phyloP scores from a whole-genome alignment of 1,140 invertebrate species.

The Eupristina koningsbergeri region DNA sequence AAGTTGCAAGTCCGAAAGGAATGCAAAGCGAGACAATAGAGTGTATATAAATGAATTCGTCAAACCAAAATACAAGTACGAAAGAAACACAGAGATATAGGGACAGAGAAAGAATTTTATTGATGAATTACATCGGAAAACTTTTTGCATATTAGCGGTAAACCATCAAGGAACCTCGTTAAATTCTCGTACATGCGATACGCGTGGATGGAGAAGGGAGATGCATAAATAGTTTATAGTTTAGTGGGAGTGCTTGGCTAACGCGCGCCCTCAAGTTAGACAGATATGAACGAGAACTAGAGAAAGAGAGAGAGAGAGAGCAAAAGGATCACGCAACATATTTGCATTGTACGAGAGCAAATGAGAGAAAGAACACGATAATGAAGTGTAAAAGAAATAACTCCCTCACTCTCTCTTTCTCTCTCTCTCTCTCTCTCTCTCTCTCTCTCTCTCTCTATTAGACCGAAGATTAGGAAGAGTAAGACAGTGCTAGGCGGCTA shows the following conservation, averaged over 20 bases:
- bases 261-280: slow-evolving; percentile 9
- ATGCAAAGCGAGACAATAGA: not conserved
- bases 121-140: not conserved
- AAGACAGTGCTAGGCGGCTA: not conserved
- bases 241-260: slow-evolving; percentile 20
- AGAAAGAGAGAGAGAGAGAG: slow-evolving; percentile 22
- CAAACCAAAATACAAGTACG: too few species aligned
- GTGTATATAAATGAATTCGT: too few species aligned
- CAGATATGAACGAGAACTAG: too few species aligned
- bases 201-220: slow-evolving; percentile 16
- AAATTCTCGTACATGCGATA: not conserved
- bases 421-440: not conserved
- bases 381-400: slow-evolving; percentile 3
- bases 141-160: not conserved
- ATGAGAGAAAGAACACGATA: slow-evolving; percentile 27
- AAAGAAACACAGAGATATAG: not conserved
- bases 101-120: slow-evolving; percentile 1
- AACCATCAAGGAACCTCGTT: not conserved
- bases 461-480: slow-evolving; percentile 19
- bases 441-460: not conserved
- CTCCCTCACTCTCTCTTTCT: not conserved
- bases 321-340: not conserved
- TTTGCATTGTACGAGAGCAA: not conserved
- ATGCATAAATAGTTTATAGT: too few species aligned
- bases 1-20: not conserved